A percentile compares a stretch with the other conserved stretches of the same genome.
These are phyloP conservation scores for Gasterosteus aculeatus DNA, from an alignment of 2,113 vertebrate species.

Conservation along the genomic window DNA sequence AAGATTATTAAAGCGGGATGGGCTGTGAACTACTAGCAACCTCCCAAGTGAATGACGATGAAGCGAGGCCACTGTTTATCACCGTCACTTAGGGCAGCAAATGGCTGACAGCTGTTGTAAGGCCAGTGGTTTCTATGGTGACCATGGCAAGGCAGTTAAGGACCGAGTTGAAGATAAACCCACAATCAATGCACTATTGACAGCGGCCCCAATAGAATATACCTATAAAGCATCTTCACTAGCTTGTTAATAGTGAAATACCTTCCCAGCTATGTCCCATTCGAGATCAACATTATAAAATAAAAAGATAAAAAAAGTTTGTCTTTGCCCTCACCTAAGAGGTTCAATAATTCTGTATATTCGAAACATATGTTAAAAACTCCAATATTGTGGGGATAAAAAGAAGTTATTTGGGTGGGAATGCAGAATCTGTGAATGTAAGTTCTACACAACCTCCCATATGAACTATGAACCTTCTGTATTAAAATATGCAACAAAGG, in stretches of 20 bases:
- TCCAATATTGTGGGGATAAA: background rate
- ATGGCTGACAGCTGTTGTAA: slow-evolving; percentile 48
- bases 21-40: slow-evolving; percentile 47
- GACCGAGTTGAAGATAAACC: slow-evolving; percentile 8
- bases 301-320: background rate
- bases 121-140: slow-evolving; percentile 48
- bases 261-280: background rate
- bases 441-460: background rate
- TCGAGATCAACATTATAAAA: background rate
- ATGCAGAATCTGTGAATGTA: too few species aligned
- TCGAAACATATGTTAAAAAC: background rate
- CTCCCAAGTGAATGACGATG: slow-evolving; percentile 41
- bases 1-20: slow-evolving; percentile 21
- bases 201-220: background rate
- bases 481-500: background rate
- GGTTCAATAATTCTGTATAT: background rate
- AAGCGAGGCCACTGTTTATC: slow-evolving; percentile 57
- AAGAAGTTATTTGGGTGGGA: too few species aligned
- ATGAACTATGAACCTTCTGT: background rate
- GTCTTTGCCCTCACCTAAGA: background rate
- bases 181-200: background rate
- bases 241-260: background rate
- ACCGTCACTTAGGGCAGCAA: slow-evolving; percentile 42
- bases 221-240: background rate
- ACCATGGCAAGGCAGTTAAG: slow-evolving; percentile 35